phyloP scores from a whole-genome alignment of 2,113 vertebrate genomes.

The Cisticola juncidis region DNA sequence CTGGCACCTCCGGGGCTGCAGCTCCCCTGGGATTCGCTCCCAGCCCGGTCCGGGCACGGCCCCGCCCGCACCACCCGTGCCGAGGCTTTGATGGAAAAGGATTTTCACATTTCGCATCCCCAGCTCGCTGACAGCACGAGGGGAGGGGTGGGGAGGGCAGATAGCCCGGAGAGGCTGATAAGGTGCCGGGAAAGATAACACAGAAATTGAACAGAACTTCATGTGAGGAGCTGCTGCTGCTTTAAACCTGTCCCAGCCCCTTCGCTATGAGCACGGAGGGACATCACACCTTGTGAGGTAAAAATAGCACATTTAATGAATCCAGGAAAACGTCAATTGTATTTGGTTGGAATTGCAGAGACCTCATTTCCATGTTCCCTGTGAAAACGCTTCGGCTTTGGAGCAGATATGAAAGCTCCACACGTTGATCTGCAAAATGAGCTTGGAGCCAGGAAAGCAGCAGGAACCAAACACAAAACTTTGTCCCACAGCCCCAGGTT shows the following conservation, averaged over 20 bases:
- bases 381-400: background rate
- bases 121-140: background rate
- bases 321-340: background rate
- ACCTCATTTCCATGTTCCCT: constrained; percentile 13
- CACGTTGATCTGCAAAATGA: background rate
- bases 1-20: background rate
- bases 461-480: background rate
- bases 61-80: rapidly evolving
- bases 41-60: rapidly evolving
- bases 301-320: constrained; percentile 50
- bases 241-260: background rate
- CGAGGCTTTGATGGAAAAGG: background rate
- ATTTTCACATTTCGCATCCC: background rate
- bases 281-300: background rate
- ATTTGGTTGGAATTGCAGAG: constrained; percentile 8
- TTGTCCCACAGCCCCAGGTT: background rate
- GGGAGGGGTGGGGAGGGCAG: background rate
- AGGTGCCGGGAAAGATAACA: constrained; percentile 27
- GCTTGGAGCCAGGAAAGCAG: background rate
- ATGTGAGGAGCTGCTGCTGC: background rate
- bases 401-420: background rate
- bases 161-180: background rate
- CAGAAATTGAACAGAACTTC: background rate
- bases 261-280: background rate
- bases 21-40: background rate